Evolutionary conservation across 2,888 invertebrate species (phyloP).

Genomic region (Eutolmus rufibarbis): DNA sequence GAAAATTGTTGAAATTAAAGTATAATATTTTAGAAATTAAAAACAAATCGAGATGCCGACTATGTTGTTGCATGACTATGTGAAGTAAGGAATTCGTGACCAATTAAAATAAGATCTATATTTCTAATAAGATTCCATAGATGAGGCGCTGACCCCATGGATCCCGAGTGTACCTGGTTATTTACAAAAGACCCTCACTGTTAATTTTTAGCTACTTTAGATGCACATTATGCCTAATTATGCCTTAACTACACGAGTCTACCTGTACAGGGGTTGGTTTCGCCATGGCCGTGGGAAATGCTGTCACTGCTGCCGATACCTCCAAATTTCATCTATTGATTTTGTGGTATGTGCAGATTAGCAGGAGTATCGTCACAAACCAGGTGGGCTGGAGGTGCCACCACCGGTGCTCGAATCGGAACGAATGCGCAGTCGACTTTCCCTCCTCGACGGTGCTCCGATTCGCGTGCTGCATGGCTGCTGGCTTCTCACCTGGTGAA

Average conservation of each 20-base stretch:
- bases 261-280: conserved; percentile 24
- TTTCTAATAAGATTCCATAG: not conserved
- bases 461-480: conserved; percentile 62
- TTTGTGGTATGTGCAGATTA: conserved; percentile 27
- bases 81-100: not conserved
- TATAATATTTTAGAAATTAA: not conserved
- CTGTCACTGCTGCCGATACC: not conserved
- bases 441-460: conserved; percentile 57
- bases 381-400: conserved; percentile 1
- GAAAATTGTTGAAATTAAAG: not conserved
- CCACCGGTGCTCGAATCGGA: not conserved
- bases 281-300: not conserved
- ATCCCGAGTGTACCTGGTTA: not conserved
- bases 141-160: not conserved
- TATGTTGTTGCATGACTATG: not conserved
- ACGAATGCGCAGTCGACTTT: conserved; percentile 11
- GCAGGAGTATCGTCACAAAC: not conserved
- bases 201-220: conserved; percentile 2
- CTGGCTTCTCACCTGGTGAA: conserved; percentile 60
- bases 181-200: conserved; percentile 7
- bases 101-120: not conserved
- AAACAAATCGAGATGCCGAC: not conserved
- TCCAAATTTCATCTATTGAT: conserved; percentile 40
- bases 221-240: not conserved
- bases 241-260: conserved; percentile 2